These are phyloP conservation scores for Pogonus chalceus DNA, from an alignment of 1,140 invertebrate species.

Conservation along the genomic window DNA sequence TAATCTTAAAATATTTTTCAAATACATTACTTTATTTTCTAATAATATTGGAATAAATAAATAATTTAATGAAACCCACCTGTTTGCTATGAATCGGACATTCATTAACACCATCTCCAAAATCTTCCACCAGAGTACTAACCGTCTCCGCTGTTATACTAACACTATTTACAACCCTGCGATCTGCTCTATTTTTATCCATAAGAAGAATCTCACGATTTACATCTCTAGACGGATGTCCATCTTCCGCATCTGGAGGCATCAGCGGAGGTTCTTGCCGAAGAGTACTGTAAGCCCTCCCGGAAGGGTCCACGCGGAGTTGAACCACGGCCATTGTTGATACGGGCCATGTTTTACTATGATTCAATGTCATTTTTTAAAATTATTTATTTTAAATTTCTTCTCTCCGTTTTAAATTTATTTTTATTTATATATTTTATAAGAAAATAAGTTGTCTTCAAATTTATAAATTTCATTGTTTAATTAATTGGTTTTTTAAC, in stretches of 20 bases:
- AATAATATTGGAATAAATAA: too few relatives aligned
- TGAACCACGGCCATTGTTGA: slow-evolving; percentile 32
- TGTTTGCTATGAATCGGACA: neutral
- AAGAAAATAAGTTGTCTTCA: too few relatives aligned
- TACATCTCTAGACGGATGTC: neutral
- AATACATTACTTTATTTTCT: too few relatives aligned
- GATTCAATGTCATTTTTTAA: slow-evolving; percentile 33
- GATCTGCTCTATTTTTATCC: too few relatives aligned
- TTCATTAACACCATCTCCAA: slow-evolving; percentile 20
- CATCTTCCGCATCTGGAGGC: neutral
- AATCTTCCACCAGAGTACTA: slow-evolving; percentile 27
- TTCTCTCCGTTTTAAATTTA: too few relatives aligned
- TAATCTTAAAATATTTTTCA: too few relatives aligned
- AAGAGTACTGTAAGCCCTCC: slow-evolving; percentile 29
- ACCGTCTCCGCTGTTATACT: slow-evolving; percentile 28
- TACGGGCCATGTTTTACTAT: slow-evolving; percentile 36
- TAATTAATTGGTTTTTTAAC: too few relatives aligned
- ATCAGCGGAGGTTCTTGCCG: slow-evolving; percentile 12
- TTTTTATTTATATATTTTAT: too few relatives aligned
- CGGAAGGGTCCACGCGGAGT: slow-evolving; percentile 29
- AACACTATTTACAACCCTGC: too few relatives aligned
- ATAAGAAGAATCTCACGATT: slow-evolving; percentile 4
- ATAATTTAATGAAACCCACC: neutral
- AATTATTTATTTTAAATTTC: too few relatives aligned
- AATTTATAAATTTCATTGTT: too few relatives aligned